Base-by-base conservation (phyloP, 2,113 vertebrate species). In the Tor tambroides region DNA sequence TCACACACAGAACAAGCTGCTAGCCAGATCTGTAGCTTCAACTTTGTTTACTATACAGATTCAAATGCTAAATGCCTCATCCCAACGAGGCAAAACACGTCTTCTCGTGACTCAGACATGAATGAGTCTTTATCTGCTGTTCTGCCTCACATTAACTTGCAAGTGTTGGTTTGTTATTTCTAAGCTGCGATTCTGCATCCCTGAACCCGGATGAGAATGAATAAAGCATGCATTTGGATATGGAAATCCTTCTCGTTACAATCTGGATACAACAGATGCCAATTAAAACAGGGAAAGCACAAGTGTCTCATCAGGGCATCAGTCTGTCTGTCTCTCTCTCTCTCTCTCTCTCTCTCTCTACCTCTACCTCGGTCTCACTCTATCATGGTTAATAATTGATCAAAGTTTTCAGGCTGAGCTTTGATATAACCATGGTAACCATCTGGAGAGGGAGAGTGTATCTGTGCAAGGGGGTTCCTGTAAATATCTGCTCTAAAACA, bases 321-420 rank as follows among this genome's bases (percentile, higher is more conserved):
- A 63, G 12, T 51, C 69, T n/a, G n/a, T n/a, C n/a, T n/a, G n/a
- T n/a, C n/a, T n/a, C n/a, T n/a, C n/a, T n/a, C n/a, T n/a, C n/a
- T n/a, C n/a, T n/a, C n/a, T n/a, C n/a, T n/a, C n/a, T n/a, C n/a
- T n/a, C n/a, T n/a, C n/a, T 85, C 67, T 77, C 49, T 56, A 51
- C 10, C 82, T 81, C 83, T 77, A 46, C 78, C 15, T 43, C 88
- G 11, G 46, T 78, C 79, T 75, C 7, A 19, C 41, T 84, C 71
- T 78, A 69, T 80, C 80, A 85, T 89, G 82, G 90, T 94, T 92
- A 94, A 95, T 95, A 95, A 94, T 94, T 94, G 92, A 95, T 95
- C 94, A 95, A 95, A 95, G 94, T 93, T 94, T 91, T 91, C 92
- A 90, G 92, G 89, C 91, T 91, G 87, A n/a, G 92, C 94, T 94